Base-by-base conservation (phyloP, 2,797 vertebrate genomes). In the Steatocranus sp. region DNA sequence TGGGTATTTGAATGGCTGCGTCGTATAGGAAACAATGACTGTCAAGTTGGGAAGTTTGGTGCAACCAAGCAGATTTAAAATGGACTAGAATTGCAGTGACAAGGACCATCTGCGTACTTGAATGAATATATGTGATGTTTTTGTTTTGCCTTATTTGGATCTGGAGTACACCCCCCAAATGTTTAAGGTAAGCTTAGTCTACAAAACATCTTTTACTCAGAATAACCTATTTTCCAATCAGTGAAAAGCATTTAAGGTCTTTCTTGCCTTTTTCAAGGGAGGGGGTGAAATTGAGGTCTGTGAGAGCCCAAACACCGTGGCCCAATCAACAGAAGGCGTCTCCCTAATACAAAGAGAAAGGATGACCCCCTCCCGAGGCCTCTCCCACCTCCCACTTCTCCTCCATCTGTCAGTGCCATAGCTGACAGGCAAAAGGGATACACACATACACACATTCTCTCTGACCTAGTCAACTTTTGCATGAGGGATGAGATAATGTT, bases 371-470 rank as follows among this genome's bases (percentile, higher is more conserved):
- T 83, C 87, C 82, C 12, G 14, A 46, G 70, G 82, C 92, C 90
- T 89, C 91, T 86, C 93, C 90, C 91, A 92, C 92, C 93, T 89
- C 94, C 94, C 80, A 91, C 90, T 88, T 89, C 87, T 87, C 81
- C 91, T 90, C 96, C 95, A 97, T 96, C 96, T 97, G 96, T 96
- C 96, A 89, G 94, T 93, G 88, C 93, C 88, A 91, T 86, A 89
- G 92, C 90, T 90, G 89, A 93, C 88, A 89, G 93, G 88, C 93
- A 84, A 92, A 90, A 91, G 86, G 85, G 78, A 89, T 83, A 80
- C 78, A 76, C 25, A 76, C 80, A 83, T 34, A 11, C 86, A 23
- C 68, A 68, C 46, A 70, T 83, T 80, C 85, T 82, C 75, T 48
- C 58, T 87, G 85, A 85, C 85, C 86, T 81, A 76, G 50, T 89